phyloP scores from a whole-genome alignment of 2,113 vertebrate genomes.

The Odontesthes bonariensis region DNA sequence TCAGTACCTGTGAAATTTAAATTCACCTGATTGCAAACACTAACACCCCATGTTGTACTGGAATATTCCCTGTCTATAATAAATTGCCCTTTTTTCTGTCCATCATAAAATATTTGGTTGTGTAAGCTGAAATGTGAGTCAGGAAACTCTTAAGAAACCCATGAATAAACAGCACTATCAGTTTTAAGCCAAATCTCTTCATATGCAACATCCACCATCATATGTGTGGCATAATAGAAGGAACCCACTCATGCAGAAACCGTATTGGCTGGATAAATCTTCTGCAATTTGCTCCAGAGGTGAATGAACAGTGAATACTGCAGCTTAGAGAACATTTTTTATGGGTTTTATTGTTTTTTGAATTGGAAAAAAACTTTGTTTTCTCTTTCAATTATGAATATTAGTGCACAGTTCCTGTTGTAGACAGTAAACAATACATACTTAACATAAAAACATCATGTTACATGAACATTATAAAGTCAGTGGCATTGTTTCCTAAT shows the following conservation, averaged over 20 bases:
- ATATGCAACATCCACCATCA: neutral
- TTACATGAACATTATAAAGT: neutral
- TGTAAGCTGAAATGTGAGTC: neutral
- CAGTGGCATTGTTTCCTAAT: neutral
- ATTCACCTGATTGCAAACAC: neutral
- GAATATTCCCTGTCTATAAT: neutral
- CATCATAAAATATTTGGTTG: neutral
- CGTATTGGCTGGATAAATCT: neutral
- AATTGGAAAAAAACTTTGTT: neutral
- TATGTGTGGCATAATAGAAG: conserved; percentile 13
- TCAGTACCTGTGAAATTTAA: neutral
- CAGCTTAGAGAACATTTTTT: neutral
- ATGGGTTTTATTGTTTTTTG: neutral
- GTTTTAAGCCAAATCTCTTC: neutral
- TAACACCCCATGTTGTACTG: neutral
- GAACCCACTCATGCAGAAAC: conserved; percentile 10
- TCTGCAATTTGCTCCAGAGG: conserved; percentile 4
- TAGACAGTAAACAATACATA: too few relatives aligned
- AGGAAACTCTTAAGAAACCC: neutral
- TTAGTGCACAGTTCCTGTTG: neutral
- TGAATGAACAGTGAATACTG: conserved; percentile 15
- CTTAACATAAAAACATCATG: neutral
- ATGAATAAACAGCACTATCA: neutral
- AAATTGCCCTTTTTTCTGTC: neutral
- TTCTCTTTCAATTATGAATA: neutral